Conservation (phyloP, 2,888 invertebrate species). For the Seira musarum region DNA sequence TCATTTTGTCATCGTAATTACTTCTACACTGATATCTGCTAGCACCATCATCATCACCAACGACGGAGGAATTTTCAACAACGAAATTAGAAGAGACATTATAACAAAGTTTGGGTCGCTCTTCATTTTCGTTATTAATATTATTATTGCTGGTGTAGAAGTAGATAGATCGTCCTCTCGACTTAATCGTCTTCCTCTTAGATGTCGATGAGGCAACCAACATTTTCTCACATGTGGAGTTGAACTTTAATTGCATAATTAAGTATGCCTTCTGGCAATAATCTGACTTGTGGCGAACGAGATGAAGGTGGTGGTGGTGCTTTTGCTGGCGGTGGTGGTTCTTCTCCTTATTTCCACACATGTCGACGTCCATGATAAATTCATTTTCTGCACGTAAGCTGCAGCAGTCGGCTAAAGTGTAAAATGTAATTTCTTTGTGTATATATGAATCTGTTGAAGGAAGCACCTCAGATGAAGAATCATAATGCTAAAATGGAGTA, state of each 20-base stretch:
- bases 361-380: conserved; percentile 24
- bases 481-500: neutral
- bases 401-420: conserved; percentile 18
- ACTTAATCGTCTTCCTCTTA: conserved; percentile 5
- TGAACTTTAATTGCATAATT: conserved; percentile 59
- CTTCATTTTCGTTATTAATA: conserved; percentile 19
- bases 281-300: conserved; percentile 26
- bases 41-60: conserved; percentile 34
- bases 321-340: conserved; percentile 6
- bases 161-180: conserved; percentile 11
- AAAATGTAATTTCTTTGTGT: conserved; percentile 25
- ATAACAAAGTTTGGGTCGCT: conserved; percentile 2
- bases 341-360: conserved; percentile 17
- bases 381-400: conserved; percentile 32
- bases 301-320: conserved; percentile 21
- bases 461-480: conserved; percentile 29
- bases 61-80: conserved; percentile 31
- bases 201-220: conserved; percentile 14
- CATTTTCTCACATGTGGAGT: conserved; percentile 49
- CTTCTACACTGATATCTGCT: conserved; percentile 29
- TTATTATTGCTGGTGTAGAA: conserved; percentile 5
- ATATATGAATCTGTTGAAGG: conserved; percentile 20
- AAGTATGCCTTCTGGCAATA: conserved; percentile 50
- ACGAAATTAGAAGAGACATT: neutral
- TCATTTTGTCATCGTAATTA: conserved; percentile 58